Base-by-base conservation (phyloP, 1,140 invertebrate genomes). In the Drosophila pachea region DNA sequence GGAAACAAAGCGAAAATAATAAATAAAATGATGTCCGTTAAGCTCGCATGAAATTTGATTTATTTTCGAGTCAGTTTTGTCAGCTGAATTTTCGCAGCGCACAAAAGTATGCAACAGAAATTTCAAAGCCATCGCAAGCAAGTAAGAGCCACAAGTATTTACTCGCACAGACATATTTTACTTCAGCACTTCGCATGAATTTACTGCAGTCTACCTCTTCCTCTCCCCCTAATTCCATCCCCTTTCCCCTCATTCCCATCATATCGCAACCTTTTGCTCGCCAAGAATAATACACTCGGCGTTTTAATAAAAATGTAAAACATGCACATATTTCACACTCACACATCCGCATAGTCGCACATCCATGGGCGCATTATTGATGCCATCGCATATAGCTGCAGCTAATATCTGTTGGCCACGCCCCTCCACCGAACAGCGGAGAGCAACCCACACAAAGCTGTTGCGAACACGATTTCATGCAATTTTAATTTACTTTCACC, bases 241-340 rank as follows among this genome's bases (percentile, higher is more conserved):
- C 12, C 42, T 14, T 14, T 33, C 7, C 47, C 12, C 50, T 14
- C 33, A 4, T 38, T 38, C 22, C 45, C 54, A 38, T 40, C 45
- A 73, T 55, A 31, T 33, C 48, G 61, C 55, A n/a, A 33, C 60
- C n/a, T 35, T 42, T 35, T 32, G 60, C 40, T 7, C 31, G 35
- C 7, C 12, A 32, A 35, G 32, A 35, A 55, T 8, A 42, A 42
- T 16, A 50, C 8, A 33, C 36, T 52, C 61, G 60, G 59, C 31
- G 64, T 74, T 82, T 82, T 77, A 77, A 82, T 82, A 62, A 76
- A 81, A 81, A 76, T 81, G 73, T 82, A 50, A 35, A 50, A 71
- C 54, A 55, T 77, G 74, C 12, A 56, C 32, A 7, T 14, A 7
- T n/a, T 14, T 43, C 40, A 7, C 38, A 40, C 38, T 5, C 38